Percentiles rank a stretch among this genome's conserved stretches.
phyloP scores from a whole-genome alignment of 1,140 invertebrate genomes.

The Anthonomus grandis region DNA sequence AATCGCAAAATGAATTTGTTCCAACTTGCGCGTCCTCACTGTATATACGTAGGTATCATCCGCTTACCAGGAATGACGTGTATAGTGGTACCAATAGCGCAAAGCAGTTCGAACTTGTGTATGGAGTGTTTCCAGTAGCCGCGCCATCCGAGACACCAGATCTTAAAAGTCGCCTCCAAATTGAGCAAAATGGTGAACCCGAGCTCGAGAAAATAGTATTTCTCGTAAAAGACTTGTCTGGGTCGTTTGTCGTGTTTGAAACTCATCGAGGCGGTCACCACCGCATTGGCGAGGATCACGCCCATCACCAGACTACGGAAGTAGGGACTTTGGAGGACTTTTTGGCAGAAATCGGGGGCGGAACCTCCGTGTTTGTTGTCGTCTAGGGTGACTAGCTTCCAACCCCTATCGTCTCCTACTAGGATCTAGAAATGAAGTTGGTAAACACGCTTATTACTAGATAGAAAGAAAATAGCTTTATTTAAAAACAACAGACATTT shows the following conservation, averaged over 20 bases:
- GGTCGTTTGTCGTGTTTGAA: constrained; percentile 89
- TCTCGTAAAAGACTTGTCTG: constrained; percentile 76
- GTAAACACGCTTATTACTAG: neutral
- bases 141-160: constrained; percentile 93
- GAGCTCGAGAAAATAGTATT: constrained; percentile 95
- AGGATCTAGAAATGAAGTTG: constrained; percentile 64
- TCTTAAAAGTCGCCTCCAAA: constrained; percentile 94
- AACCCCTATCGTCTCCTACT: constrained; percentile 82
- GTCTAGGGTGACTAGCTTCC: constrained; percentile 92
- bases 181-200: constrained; percentile 94
- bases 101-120: constrained; percentile 95
- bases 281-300: constrained; percentile 91
- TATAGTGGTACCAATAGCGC: constrained; percentile 92
- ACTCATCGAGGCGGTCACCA: constrained; percentile 93
- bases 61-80: constrained; percentile 79
- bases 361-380: constrained; percentile 90
- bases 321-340: constrained; percentile 85
- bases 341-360: constrained; percentile 84
- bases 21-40: too few relatives aligned
- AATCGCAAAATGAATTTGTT: too few relatives aligned
- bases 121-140: constrained; percentile 95
- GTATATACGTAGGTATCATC: too few relatives aligned
- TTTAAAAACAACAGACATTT: too few relatives aligned
- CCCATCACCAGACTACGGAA: constrained; percentile 92
- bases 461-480: too few relatives aligned